Evolutionary conservation across 1,140 invertebrate species (phyloP).

Genomic region (Drosophila lacteicornis): DNA sequence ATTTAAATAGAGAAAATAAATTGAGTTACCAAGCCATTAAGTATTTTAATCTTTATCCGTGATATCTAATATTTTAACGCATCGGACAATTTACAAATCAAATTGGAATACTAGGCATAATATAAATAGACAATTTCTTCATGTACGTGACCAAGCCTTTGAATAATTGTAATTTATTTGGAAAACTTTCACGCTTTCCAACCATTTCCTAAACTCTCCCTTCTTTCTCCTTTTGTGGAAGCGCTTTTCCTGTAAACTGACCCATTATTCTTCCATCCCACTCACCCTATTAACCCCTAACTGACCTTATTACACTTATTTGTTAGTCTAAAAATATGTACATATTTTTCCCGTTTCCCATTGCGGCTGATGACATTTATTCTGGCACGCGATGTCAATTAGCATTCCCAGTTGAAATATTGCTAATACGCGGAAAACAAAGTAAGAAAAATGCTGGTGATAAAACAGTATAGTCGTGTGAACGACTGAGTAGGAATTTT

Average conservation of each 20-base stretch:
- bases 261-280: constrained; percentile 3
- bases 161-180: constrained; percentile 47
- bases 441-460: constrained; percentile 32
- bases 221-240: not conserved
- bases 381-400: constrained; percentile 56
- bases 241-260: constrained; percentile 67
- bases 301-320: constrained; percentile 59
- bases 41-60: not conserved
- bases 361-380: constrained; percentile 49
- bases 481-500: constrained; percentile 31
- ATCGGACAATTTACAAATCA: not conserved
- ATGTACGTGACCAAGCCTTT: constrained; percentile 6
- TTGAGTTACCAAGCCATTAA: not conserved
- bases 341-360: constrained; percentile 27
- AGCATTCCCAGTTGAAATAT: constrained; percentile 44
- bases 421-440: constrained; percentile 37
- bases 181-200: constrained; percentile 42
- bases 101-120: not conserved
- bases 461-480: constrained; percentile 22
- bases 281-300: constrained; percentile 37
- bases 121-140: not conserved
- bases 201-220: constrained; percentile 24
- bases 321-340: constrained; percentile 51
- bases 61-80: not conserved
- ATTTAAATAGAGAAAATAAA: not conserved